A percentile compares a stretch with the other conserved stretches of the same genome.
Conservation (phyloP, 2,888 invertebrate genomes). For the Ganaspis brasiliensis region DNA sequence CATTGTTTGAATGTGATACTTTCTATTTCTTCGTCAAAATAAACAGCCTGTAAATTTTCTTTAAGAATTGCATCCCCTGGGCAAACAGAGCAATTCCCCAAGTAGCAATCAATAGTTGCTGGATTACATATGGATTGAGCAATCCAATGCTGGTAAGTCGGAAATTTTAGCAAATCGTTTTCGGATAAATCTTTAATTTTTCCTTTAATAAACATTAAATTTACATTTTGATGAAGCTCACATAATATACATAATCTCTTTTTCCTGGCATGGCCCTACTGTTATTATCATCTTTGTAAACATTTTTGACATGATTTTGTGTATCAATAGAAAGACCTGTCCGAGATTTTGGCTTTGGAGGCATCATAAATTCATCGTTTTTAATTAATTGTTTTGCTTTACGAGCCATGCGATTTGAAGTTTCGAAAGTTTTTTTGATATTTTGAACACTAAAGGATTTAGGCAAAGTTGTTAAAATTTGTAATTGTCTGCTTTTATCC, state of each 20-base stretch:
- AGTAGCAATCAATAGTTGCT: background rate
- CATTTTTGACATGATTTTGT: background rate
- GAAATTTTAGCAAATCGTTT: background rate
- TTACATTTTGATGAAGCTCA: slow-evolving; percentile 1
- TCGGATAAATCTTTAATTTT: background rate
- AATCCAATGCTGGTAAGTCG: background rate
- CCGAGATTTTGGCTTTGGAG: background rate
- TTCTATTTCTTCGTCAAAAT: background rate
- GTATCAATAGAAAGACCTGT: background rate
- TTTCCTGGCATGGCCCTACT: background rate
- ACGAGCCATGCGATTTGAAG: no score
- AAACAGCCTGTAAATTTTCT: background rate
- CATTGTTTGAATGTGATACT: background rate
- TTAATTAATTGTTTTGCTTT: no score
- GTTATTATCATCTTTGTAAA: background rate
- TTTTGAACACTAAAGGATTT: background rate
- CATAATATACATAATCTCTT: background rate
- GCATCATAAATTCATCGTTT: background rate
- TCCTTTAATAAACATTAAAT: background rate
- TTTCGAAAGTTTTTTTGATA: background rate
- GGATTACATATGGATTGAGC: slow-evolving; percentile 2
- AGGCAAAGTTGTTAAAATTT: slow-evolving; percentile 1
- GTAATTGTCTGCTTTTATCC: background rate
- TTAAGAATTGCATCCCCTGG: background rate
- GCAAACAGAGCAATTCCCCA: background rate